Evolutionary conservation across 2,113 vertebrate genomes (phyloP).

Genomic region (Rhea pennata): DNA sequence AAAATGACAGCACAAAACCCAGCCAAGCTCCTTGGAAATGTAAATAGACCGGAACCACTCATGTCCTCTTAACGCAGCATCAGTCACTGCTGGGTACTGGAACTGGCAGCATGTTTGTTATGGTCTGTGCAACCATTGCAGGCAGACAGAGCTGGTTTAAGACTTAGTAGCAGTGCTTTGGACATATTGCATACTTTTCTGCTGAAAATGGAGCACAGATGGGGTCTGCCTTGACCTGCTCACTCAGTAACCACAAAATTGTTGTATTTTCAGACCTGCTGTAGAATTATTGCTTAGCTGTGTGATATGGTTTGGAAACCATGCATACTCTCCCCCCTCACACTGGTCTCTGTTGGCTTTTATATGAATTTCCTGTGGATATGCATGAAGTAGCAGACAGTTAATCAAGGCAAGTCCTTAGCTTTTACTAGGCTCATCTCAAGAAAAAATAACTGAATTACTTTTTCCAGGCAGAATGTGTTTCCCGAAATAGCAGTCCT

Average conservation of each 20-base stretch:
- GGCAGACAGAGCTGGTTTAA: conserved; percentile 33
- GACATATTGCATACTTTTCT: background rate
- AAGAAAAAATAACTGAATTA: background rate
- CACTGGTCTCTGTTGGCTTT: background rate
- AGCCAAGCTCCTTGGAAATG: conserved; percentile 60
- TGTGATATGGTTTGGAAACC: background rate
- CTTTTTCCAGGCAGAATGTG: background rate
- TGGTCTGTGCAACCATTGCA: background rate
- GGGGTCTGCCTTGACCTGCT: conserved; percentile 18
- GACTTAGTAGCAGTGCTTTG: background rate
- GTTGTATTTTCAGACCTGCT: background rate
- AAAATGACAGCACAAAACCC: conserved; percentile 37
- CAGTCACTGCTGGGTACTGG: conserved; percentile 36
- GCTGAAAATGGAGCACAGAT: conserved; percentile 30
- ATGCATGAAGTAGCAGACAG: background rate
- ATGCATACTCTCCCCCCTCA: fast-evolving
- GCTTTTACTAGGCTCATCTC: background rate
- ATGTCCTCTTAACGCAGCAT: conserved; percentile 41
- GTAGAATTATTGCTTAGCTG: background rate
- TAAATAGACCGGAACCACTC: conserved; percentile 59
- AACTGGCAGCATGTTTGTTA: background rate
- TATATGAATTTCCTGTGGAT: background rate
- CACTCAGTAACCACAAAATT: background rate
- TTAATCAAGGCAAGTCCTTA: background rate
- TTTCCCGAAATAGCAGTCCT: background rate